phyloP scores from a whole-genome alignment of 2,888 invertebrate species.

The Synanthedon vespiformis region DNA sequence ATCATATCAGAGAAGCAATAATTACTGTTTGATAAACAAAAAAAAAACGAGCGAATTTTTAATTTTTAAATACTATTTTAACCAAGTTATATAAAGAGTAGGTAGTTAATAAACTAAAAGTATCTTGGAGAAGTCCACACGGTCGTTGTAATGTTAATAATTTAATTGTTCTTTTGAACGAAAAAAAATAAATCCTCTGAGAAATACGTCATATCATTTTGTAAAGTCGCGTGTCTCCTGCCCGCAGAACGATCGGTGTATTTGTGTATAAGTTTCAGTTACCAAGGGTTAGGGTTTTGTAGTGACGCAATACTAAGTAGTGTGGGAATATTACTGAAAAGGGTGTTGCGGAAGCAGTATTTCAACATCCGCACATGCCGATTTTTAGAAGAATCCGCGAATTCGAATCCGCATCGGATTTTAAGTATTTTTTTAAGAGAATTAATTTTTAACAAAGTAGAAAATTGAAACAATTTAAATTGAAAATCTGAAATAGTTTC shows the following conservation, averaged over 20 bases:
- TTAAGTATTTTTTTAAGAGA: too few species aligned
- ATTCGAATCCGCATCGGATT: too few species aligned
- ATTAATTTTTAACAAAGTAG: too few species aligned
- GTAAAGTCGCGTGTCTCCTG: conserved; percentile 14
- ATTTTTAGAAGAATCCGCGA: too few species aligned
- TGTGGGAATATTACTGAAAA: conserved; percentile 30
- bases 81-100: conserved; percentile 64
- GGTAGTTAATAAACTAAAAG: conserved; percentile 61
- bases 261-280: conserved; percentile 59
- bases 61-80: conserved; percentile 65
- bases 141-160: conserved; percentile 38
- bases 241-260: conserved; percentile 22
- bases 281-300: conserved; percentile 59
- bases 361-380: too few species aligned
- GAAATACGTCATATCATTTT: conserved; percentile 61
- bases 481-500: too few species aligned
- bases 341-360: too few species aligned
- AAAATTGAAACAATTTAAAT: too few species aligned
- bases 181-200: conserved; percentile 28
- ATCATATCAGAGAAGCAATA: conserved; percentile 69
- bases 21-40: conserved; percentile 59
- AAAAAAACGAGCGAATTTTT: conserved; percentile 31
- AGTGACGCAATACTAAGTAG: conserved; percentile 50
- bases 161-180: conserved; percentile 64
- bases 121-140: conserved; percentile 62